Percentiles rank a stretch among this genome's conserved stretches.
Conservation (phyloP, 2,797 vertebrate species). For the Botia almorhae region DNA sequence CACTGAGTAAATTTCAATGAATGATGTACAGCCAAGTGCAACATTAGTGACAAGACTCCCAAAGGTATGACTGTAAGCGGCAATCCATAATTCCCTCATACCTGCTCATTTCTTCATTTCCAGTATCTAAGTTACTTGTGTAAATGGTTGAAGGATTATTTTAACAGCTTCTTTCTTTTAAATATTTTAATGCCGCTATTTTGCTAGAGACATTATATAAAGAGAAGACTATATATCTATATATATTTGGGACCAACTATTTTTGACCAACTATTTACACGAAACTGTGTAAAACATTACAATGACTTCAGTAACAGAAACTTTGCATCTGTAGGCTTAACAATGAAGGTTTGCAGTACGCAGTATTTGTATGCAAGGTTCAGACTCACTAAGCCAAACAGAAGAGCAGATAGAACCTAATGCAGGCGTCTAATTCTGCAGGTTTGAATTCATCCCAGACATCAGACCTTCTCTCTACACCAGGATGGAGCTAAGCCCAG, state of each 20-base stretch:
- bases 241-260: background rate
- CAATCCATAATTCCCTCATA: slow-evolving; percentile 17
- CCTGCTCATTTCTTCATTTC: background rate
- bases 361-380: slow-evolving; percentile 53
- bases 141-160: background rate
- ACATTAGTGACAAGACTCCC: slow-evolving; percentile 47
- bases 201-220: background rate
- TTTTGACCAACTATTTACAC: background rate
- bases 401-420: slow-evolving; percentile 62
- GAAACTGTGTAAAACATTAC: background rate
- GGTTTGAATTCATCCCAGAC: slow-evolving; percentile 77
- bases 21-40: background rate
- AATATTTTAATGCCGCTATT: background rate
- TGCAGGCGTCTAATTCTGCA: slow-evolving; percentile 71
- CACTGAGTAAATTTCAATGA: slow-evolving; percentile 38
- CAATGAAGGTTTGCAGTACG: background rate
- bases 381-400: slow-evolving; percentile 70
- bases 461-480: slow-evolving; percentile 71
- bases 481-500: slow-evolving; percentile 73
- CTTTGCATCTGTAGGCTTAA: slow-evolving; percentile 1
- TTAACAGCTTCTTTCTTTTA: no score
- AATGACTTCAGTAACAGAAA: background rate
- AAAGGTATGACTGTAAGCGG: slow-evolving; percentile 18
- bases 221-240: background rate
- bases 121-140: background rate